A percentile compares a stretch with the other conserved stretches of the same genome.
These are phyloP conservation scores for Cheilosia impressa DNA, from an alignment of 2,888 invertebrate genomes.

Conservation along the genomic window DNA sequence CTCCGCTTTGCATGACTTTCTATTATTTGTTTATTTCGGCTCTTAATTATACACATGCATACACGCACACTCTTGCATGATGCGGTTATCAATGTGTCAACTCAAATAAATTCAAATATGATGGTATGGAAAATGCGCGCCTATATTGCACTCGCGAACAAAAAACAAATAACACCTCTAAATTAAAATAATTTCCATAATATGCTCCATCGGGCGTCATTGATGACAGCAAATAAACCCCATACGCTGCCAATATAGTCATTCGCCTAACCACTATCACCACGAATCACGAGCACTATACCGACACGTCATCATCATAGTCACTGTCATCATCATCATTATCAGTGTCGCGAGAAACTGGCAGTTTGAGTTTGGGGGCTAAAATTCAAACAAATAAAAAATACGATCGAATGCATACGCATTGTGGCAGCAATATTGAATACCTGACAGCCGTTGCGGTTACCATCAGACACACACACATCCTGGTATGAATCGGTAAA, in stretches of 20 bases:
- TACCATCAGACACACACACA: constrained; percentile 53
- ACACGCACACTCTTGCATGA: not conserved
- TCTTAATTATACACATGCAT: not conserved
- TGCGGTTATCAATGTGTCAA: constrained; percentile 28
- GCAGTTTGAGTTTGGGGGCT: not conserved
- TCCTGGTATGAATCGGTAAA: constrained; percentile 13
- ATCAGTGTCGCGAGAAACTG: constrained; percentile 28
- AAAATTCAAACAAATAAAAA: constrained; percentile 20
- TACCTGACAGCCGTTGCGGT: constrained; percentile 45
- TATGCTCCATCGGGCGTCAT: constrained; percentile 15
- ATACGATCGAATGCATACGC: constrained; percentile 42
- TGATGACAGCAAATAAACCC: not conserved
- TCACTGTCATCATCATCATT: constrained; percentile 52
- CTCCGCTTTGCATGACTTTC: not conserved
- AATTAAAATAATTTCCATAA: constrained; percentile 56
- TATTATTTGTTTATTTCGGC: not conserved
- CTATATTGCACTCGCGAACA: not conserved
- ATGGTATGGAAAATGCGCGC: constrained; percentile 6
- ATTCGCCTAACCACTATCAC: constrained; percentile 9
- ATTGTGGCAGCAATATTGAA: constrained; percentile 19
- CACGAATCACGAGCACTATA: constrained; percentile 3
- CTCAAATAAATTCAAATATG: constrained; percentile 29
- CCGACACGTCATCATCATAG: constrained; percentile 43
- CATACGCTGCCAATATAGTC: constrained; percentile 11
- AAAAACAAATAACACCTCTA: constrained; percentile 16